Evolutionary conservation across 2,888 invertebrate genomes (phyloP), one percentile per base, ranked within the genome.

Genomic region (Cylindroiulus punctatus): DNA sequence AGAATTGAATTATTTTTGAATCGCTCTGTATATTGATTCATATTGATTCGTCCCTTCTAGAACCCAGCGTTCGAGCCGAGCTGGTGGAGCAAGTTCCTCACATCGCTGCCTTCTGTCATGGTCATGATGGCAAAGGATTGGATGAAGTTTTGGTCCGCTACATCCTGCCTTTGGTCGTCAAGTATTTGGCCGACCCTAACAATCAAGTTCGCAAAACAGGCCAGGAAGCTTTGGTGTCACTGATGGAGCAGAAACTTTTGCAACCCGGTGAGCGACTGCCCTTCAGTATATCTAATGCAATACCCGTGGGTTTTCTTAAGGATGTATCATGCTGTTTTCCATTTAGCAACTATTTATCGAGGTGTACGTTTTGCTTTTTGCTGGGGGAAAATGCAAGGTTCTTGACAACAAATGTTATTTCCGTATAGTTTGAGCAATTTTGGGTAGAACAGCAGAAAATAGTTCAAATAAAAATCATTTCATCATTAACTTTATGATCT

Each of bases 51-150:
- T 26, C 30, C 87, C 81, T 90, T 92, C 52, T 92, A 94, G 94
- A 94, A 89, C 91, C 92, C 36, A 91, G 92, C 87, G 93, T 94
- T 26, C 92, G 94, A 87, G 92, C 92, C 36, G 94, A 94, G 89
- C 90, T 95, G 89, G 92, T 94, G 90, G 94, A 94, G 89, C 94
- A 94, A 89, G 92, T 95, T 86, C 94, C 94, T 10, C 93, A 93
- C 89, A 92, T 95, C 87, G 94, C 94, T 19, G 91, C 93, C 88
- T 92, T 93, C 88, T 94, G 94, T 88, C 91, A 93, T 88, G 93
- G 93, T 89, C 91, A 92, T 87, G 89, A 88, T 22, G 52, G 76
- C 22, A 90, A 91, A 82, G 91, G 92, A 57, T 90, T 93, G 86
- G 92, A 91, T 42, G 91, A 92, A 89, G 92, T 93, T 65, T 91